phyloP scores from a whole-genome alignment of 1,140 invertebrate genomes.

The Sinella curviseta region DNA sequence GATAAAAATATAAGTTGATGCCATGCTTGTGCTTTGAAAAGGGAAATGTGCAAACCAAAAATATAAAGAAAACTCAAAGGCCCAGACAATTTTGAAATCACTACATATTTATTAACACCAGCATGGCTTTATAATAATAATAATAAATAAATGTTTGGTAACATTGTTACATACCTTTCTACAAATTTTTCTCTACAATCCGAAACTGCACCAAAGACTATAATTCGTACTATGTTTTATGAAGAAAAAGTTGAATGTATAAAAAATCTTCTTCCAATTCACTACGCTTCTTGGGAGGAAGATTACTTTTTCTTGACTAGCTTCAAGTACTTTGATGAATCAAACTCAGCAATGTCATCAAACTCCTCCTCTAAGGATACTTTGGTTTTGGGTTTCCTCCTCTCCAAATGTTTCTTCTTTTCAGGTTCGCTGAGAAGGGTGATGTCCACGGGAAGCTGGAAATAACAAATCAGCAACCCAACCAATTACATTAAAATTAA shows the following conservation, averaged over 20 bases:
- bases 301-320: constrained; percentile 63
- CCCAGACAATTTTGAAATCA: background rate
- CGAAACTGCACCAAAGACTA: background rate
- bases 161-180: background rate
- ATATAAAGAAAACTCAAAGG: background rate
- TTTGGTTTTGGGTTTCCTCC: constrained; percentile 72
- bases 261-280: too few relatives aligned
- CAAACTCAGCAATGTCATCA: constrained; percentile 71
- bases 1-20: too few relatives aligned
- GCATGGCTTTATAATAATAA: background rate
- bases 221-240: background rate
- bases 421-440: constrained; percentile 68
- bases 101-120: background rate
- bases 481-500: background rate
- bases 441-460: constrained; percentile 76
- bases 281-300: too few relatives aligned
- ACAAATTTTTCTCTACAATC: background rate
- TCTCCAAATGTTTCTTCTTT: constrained; percentile 64
- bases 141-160: background rate
- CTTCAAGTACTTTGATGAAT: constrained; percentile 74
- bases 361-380: constrained; percentile 66
- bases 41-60: background rate
- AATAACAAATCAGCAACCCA: constrained; percentile 34
- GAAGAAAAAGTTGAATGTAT: too few relatives aligned
- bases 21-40: background rate